phyloP scores from a whole-genome alignment of 2,797 vertebrate species.

The Caiman crocodilus region DNA sequence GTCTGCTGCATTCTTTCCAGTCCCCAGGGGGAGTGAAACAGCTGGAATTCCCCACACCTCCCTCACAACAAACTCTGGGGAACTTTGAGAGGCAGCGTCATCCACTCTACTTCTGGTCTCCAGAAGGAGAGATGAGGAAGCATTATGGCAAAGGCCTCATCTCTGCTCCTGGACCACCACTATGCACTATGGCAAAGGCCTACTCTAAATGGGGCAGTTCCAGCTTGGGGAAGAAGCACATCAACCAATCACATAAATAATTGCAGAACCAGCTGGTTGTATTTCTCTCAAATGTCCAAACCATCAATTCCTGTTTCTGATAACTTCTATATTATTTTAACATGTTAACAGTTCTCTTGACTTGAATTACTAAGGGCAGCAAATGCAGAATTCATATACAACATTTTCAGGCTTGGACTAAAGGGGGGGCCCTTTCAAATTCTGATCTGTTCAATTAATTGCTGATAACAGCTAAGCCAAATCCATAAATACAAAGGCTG shows the following conservation, averaged over 20 bases:
- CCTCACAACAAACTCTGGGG: no score
- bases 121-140: no score
- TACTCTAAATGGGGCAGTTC: no score
- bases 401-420: background rate
- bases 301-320: background rate
- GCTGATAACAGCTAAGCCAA: background rate
- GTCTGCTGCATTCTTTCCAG: no score
- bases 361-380: background rate
- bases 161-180: no score
- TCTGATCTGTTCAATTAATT: background rate
- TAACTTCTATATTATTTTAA: background rate
- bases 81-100: no score
- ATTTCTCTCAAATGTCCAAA: background rate
- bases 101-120: no score
- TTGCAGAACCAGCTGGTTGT: background rate
- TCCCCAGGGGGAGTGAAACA: no score
- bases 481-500: background rate
- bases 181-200: no score
- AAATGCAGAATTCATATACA: background rate
- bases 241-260: background rate
- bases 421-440: background rate
- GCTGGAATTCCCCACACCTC: no score
- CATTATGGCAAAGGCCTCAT: no score
- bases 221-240: background rate
- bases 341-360: background rate